phyloP scores from a whole-genome alignment of 2,888 invertebrate genomes.

The Xanthia togata region DNA sequence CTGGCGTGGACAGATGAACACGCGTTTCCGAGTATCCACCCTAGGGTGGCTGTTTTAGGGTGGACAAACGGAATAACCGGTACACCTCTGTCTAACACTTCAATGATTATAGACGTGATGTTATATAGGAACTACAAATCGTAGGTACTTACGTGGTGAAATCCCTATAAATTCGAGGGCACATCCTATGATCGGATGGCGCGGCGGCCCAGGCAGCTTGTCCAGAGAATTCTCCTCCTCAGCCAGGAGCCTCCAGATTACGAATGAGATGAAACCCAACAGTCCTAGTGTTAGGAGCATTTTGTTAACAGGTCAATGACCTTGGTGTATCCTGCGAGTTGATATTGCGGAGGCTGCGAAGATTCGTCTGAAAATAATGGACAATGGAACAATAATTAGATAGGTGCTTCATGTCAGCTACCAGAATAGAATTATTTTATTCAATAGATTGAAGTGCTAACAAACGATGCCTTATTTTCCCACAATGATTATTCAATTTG shows the following conservation, averaged over 20 bases:
- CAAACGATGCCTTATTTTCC: neutral
- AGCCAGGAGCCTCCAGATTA: slow-evolving; percentile 60
- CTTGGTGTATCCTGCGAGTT: neutral
- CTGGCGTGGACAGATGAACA: too few relatives aligned
- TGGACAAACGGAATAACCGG: too few relatives aligned
- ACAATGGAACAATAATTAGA: slow-evolving; percentile 7
- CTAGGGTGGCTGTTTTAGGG: too few relatives aligned
- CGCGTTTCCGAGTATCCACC: too few relatives aligned
- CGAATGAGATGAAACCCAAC: slow-evolving; percentile 34
- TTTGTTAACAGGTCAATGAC: neutral
- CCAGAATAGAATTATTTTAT: neutral
- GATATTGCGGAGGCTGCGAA: neutral
- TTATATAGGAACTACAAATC: neutral
- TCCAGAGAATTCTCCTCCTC: slow-evolving; percentile 69
- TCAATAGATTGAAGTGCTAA: neutral
- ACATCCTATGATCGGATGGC: slow-evolving; percentile 72
- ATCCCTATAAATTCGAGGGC: slow-evolving; percentile 66
- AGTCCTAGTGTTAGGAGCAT: slow-evolving; percentile 50
- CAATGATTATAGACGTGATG: too few relatives aligned
- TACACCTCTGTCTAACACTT: too few relatives aligned
- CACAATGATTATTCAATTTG: neutral
- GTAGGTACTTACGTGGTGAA: slow-evolving; percentile 68
- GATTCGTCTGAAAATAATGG: slow-evolving; percentile 37
- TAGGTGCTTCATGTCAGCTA: slow-evolving; percentile 9
- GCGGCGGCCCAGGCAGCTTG: slow-evolving; percentile 73